Evolutionary conservation across 2,797 vertebrate species (phyloP), one percentile per base, ranked within the genome.

Genomic region (Botia kubotai): DNA sequence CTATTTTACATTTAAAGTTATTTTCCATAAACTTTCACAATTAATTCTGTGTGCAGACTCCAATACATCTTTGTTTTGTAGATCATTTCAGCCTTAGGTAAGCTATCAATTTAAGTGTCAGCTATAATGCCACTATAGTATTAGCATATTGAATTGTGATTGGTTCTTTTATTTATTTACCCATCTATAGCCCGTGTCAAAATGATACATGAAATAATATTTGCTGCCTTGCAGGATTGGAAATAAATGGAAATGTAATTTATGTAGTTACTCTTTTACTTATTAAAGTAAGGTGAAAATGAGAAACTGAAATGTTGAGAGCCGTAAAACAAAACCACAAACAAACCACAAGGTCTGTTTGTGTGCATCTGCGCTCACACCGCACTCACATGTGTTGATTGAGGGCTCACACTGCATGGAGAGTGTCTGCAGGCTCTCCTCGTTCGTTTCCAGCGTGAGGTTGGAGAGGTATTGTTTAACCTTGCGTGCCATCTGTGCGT

Each of bases 401-500:
- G 97, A 96, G 72, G 98, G 96, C 83, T 99, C 98, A 52, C 98
- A 99, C 91, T 98, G 97, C 77, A 97, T 79, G 0, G 98, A 99
- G 0, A 99, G 88, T 0, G 95, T 97, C 91, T 99, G 98, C 43
- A 99, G 96, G 65, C 94, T 97, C 88, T 99, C 98, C 90, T 99
- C 98, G 43, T 98, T 98, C 75, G 95, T 97, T 85, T 99, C 98
- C 79, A 98, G 94, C 84, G 96, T 96, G 85, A 98, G 93, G 88
- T 97, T 96, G 75, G 96, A 96, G 88, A 99, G 94, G 90, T 99
- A 99, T 87, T 99, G 98, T 80, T 97, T 98, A 72, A 99, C 98
- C 88, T 97, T 97, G 73, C 98, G 93, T 83, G 98, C 96, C 98
- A 99, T 99, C 90, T 98, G 98, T 60, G 98, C 98, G 62, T 99